These are phyloP conservation scores for Dicentrarchus labrax DNA, from an alignment of 2,113 vertebrate genomes.

Conservation along the genomic window DNA sequence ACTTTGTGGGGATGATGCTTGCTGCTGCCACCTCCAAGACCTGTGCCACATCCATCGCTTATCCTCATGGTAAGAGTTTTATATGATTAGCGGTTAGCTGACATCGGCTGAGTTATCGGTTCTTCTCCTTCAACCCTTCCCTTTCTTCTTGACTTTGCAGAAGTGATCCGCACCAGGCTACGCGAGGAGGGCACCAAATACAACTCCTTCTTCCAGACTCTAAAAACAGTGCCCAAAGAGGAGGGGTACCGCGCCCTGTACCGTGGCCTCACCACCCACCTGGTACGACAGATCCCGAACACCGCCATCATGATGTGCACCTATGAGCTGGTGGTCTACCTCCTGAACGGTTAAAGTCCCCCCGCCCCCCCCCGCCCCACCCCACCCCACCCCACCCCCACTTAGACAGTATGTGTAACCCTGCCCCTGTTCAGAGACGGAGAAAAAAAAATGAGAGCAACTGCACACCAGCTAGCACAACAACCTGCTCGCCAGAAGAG, in stretches of 20 bases:
- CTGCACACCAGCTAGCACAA: slow-evolving; percentile 37
- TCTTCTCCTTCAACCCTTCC: neutral
- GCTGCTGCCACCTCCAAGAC: slow-evolving; percentile 99
- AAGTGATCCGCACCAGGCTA: slow-evolving; percentile 97
- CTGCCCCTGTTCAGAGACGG: slow-evolving; percentile 18
- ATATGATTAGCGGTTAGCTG: neutral
- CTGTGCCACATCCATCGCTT: slow-evolving; percentile 95
- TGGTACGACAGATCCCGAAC: slow-evolving; percentile 98
- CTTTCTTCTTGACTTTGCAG: slow-evolving; percentile 75
- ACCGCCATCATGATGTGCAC: slow-evolving; percentile 99
- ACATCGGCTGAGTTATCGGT: accelerated
- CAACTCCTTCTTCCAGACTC: slow-evolving; percentile 95
- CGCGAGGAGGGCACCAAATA: slow-evolving; percentile 99
- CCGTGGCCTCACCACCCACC: slow-evolving; percentile 95
- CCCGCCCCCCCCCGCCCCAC: neutral
- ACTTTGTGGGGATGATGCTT: slow-evolving; percentile 98
- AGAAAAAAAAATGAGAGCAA: slow-evolving; percentile 32
- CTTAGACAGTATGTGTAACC: slow-evolving; percentile 29
- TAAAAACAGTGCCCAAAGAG: slow-evolving; percentile 92
- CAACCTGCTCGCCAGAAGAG: slow-evolving; percentile 28
- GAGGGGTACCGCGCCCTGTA: slow-evolving; percentile 96
- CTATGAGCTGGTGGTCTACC: slow-evolving; percentile 97
- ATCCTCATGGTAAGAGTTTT: slow-evolving; percentile 92
- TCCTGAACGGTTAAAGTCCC: slow-evolving; percentile 91
- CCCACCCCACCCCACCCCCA: neutral